These are phyloP conservation scores for Sisyra terminalis DNA, from an alignment of 2,888 invertebrate genomes.

Conservation along the genomic window DNA sequence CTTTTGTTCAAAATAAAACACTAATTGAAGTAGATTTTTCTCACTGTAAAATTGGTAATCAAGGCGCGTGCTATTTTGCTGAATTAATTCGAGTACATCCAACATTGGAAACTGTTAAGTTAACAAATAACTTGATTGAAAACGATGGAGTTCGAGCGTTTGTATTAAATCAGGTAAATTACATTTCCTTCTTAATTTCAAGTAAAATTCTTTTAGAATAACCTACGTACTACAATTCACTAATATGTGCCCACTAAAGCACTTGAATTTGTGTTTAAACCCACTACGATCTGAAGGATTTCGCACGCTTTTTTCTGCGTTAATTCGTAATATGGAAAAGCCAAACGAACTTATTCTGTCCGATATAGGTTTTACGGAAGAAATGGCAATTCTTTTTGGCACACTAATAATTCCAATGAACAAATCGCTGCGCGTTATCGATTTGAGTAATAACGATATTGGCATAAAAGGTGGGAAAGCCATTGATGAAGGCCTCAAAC, in stretches of 20 bases:
- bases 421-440: constrained; percentile 32
- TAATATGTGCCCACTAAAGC: constrained; percentile 19
- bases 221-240: constrained; percentile 21
- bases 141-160: constrained; percentile 30
- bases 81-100: constrained; percentile 33
- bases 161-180: too few relatives aligned
- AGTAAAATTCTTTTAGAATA: constrained; percentile 11
- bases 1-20: constrained; percentile 28
- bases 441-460: constrained; percentile 40
- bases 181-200: too few relatives aligned
- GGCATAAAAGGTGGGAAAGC: constrained; percentile 34
- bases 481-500: not conserved
- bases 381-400: constrained; percentile 34
- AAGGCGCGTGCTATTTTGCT: constrained; percentile 44
- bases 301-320: constrained; percentile 37
- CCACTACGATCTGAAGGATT: constrained; percentile 40
- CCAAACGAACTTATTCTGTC: constrained; percentile 37
- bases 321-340: constrained; percentile 35
- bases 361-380: constrained; percentile 34
- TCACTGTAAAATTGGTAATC: constrained; percentile 43
- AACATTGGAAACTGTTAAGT: constrained; percentile 30
- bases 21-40: constrained; percentile 45
- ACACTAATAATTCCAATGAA: constrained; percentile 34
- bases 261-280: constrained; percentile 40
- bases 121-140: constrained; percentile 38